A percentile compares a stretch with the other conserved stretches of the same genome.
Evolutionary conservation across 2,113 vertebrate genomes (phyloP).

Genomic region (Clupea harengus): DNA sequence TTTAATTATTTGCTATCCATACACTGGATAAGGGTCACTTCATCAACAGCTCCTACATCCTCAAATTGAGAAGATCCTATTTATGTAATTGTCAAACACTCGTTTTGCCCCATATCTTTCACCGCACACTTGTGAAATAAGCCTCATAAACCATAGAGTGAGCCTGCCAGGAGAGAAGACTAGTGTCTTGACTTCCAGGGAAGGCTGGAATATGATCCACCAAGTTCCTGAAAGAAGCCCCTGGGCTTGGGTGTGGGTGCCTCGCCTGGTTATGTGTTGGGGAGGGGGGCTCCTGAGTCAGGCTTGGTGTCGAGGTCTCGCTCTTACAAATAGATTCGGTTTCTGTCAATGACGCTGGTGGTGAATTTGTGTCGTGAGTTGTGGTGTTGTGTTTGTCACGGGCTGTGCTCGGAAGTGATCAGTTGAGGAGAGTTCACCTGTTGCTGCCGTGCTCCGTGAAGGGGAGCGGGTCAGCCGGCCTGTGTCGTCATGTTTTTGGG

Average conservation of each 20-base stretch:
- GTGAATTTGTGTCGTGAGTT: background rate
- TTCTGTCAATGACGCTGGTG: background rate
- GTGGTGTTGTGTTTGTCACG: background rate
- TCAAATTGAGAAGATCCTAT: background rate
- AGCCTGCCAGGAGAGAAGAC: background rate
- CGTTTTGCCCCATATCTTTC: too few species aligned
- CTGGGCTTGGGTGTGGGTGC: background rate
- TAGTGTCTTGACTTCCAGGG: background rate
- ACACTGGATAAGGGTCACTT: background rate
- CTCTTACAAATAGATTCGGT: background rate
- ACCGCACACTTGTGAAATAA: background rate
- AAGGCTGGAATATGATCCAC: background rate
- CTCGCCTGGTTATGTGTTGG: background rate
- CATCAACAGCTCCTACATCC: background rate
- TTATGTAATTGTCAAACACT: background rate
- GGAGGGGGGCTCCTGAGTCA: background rate
- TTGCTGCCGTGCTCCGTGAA: background rate
- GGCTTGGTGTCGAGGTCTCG: background rate
- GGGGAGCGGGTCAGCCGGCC: background rate
- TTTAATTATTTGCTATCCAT: background rate
- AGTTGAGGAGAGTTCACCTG: background rate
- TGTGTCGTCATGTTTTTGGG: background rate
- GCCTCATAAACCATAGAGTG: background rate
- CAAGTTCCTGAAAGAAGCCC: conserved; percentile 4
- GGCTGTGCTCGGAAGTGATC: background rate